Evolutionary conservation across 2,888 invertebrate genomes (phyloP), one percentile per base, ranked within the genome.

Genomic region (Listrodromus nycthemerus): DNA sequence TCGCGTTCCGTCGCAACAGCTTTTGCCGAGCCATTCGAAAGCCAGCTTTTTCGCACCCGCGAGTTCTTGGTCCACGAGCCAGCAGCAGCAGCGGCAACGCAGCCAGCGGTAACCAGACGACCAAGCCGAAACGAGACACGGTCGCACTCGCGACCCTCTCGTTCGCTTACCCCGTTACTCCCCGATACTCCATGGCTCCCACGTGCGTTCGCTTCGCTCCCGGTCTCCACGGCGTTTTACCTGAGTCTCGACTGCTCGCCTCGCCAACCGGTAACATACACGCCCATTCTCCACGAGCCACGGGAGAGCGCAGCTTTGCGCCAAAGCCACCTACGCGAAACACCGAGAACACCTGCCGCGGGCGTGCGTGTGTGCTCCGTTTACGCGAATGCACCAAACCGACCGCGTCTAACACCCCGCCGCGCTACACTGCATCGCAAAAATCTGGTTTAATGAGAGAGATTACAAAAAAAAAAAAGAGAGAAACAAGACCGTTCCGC

Each of bases 381-480:
- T 45, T 55, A 37, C 24, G 37, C 6, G 50, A 8, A 21, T 24
- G 75, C 73, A 66, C 70, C 75, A 52, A 77, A 76, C 71, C 67
- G 48, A 80, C 58, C 30, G 67, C 66, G 33, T 24, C 63, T 50
- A 63, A 75, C 16, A 21, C 55, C 8, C 41, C 41, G 24, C 37
- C 55, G 71, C 52, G 74, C 52, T 80, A 73, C 45, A 67, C 37
- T 65, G 80, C 74, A 77, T 75, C 21, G 65, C 48, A 78, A 84
- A 84, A 84, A 82, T 82, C 75, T 79, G 66, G 70, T 79, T 79
- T 79, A 82, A 82, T 82, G 82, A 78, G 84, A 71, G 37, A 16
- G 13, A 82, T n/a, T n/a, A n/a, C n/a, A n/a, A n/a, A n/a, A n/a
- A n/a, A n/a, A 65, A 13, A 52, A 82, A 70, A 33, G 48, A 48